Base-by-base conservation (phyloP, 92 coral and sea anemone genomes). In the Bergia sp. region DNA sequence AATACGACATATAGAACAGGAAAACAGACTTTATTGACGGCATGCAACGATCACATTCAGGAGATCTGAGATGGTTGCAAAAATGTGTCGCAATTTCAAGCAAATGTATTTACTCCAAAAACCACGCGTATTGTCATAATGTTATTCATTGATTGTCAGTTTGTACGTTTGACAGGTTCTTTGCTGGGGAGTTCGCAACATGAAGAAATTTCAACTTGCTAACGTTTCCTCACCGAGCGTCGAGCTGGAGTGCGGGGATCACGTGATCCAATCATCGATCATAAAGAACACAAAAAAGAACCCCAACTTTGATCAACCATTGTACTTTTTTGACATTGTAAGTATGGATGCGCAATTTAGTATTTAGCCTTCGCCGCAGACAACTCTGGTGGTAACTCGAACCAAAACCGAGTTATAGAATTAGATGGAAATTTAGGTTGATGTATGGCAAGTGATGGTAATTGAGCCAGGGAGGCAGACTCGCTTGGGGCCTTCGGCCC, bases 181-280 rank as follows among this genome's bases (percentile, higher is more conserved):
- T 69, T 96, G 99, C 55, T 96, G 99, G 99, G 99, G 99, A 23
- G 99, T 96, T 3, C 89, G 99, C 18, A 96, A 96, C 90, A 96
- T 96, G 92, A 96, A 95, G 92, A 94, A 93, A 85, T 96, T 92
- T 81, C 99, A 94, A 39, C 91, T 91, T 43, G 95, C 98, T 66
- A 92, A 92, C 72, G 95, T 96, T 21, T 92, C 96, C 37, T 96
- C 99, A 1, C 99, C 99, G 43, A 91, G 95, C 77, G 95, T 96
- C 58, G 99, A 96, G 86, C 92, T 96, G 85, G 99, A 96, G 82
- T 94, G 96, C 79, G 99, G 99, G n/a, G 98, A 96, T 73, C 93
- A 95, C 85, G 90, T 90, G 66, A 85, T 95, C 83, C 93, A 92
- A 36, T 95, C 99, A 7, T 82, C 93, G 3, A 90, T 89, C 83